Conservation (phyloP, 2,888 invertebrate genomes). For the Microplitis manilae region DNA sequence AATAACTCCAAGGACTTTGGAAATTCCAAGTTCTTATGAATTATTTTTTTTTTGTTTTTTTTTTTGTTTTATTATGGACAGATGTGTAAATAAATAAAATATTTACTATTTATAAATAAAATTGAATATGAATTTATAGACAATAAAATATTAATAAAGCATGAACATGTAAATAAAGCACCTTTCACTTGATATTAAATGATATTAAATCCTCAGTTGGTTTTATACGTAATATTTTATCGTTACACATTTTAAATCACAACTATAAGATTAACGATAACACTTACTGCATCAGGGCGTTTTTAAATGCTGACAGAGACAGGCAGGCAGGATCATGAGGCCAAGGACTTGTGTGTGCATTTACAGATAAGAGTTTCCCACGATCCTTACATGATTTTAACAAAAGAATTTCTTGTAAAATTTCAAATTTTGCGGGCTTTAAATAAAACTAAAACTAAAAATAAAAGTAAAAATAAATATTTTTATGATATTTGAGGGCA, state of each 20-base stretch:
- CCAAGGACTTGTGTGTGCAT: slow-evolving; percentile 18
- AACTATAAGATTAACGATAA: background rate
- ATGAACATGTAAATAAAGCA: background rate
- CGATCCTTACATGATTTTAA: background rate
- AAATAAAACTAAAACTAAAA: no score
- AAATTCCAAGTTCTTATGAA: background rate
- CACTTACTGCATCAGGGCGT: background rate
- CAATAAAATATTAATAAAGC: background rate
- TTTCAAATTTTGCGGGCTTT: no score
- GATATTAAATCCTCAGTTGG: slow-evolving; percentile 14
- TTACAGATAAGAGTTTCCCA: slow-evolving; percentile 11
- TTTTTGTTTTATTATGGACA: background rate
- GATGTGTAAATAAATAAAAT: background rate
- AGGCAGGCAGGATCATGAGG: slow-evolving; percentile 16
- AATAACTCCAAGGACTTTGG: slow-evolving; percentile 16
- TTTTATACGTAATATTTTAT: background rate
- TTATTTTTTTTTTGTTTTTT: no score
- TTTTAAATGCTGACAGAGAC: background rate
- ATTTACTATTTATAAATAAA: background rate
- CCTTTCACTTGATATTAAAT: slow-evolving; percentile 31
- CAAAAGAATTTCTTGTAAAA: background rate
- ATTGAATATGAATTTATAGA: background rate
- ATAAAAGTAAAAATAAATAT: no score
- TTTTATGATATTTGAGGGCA: no score
- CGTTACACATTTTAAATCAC: background rate